phyloP scores from a whole-genome alignment of 2,113 vertebrate genomes.

The Aplodontia rufa region DNA sequence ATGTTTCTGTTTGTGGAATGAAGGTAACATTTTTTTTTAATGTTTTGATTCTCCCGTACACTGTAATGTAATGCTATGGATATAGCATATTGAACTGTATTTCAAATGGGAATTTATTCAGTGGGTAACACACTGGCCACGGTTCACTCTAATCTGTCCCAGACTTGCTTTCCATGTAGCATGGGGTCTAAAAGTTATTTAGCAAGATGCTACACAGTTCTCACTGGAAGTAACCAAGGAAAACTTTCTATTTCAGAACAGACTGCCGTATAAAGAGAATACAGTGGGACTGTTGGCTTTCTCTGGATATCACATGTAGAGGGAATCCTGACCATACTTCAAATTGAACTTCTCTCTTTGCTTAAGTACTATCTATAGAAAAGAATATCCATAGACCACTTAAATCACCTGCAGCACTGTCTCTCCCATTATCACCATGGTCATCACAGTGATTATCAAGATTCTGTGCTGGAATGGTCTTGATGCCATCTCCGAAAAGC shows the following conservation, averaged over 20 bases:
- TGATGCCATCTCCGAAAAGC: background rate
- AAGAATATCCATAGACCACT: background rate
- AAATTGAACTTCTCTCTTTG: slow-evolving; percentile 51
- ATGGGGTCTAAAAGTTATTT: slow-evolving; percentile 25
- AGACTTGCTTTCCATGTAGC: background rate
- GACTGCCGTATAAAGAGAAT: slow-evolving; percentile 17
- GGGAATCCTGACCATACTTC: slow-evolving; percentile 45
- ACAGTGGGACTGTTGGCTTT: slow-evolving; percentile 21
- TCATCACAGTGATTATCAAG: background rate
- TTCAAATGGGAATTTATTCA: background rate
- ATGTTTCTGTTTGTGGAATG: background rate
- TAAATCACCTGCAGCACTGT: background rate
- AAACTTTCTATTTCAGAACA: slow-evolving; percentile 50
- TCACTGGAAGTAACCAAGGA: slow-evolving; percentile 38
- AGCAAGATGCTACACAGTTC: background rate
- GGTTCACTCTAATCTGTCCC: background rate
- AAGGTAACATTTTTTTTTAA: background rate
- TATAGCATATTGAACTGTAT: background rate
- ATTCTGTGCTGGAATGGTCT: background rate
- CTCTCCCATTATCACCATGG: rapidly evolving
- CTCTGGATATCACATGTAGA: background rate
- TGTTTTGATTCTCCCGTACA: background rate
- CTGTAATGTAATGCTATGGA: background rate
- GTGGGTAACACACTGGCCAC: background rate
- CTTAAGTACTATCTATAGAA: background rate